These are phyloP conservation scores for Bursaphelenchus okinawaensis DNA, from an alignment of 2,888 invertebrate genomes.

Conservation along the genomic window DNA sequence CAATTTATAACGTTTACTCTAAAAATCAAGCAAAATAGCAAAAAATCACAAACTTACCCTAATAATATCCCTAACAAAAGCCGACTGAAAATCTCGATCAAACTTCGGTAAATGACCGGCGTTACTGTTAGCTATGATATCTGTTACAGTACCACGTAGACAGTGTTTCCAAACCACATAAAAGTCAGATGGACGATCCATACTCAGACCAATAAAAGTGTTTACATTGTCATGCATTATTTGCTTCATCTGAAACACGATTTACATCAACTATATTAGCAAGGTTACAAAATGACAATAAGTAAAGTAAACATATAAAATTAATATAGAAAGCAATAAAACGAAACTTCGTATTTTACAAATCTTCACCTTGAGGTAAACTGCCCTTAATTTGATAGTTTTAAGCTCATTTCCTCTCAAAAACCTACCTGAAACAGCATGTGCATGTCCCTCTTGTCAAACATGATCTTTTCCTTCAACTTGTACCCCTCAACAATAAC, in stretches of 20 bases:
- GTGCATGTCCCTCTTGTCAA: conserved; percentile 41
- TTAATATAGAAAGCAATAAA: no score
- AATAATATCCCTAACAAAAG: conserved; percentile 52
- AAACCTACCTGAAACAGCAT: conserved; percentile 36
- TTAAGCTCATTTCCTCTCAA: no score
- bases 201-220: conserved; percentile 45
- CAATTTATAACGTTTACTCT: neutral
- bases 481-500: conserved; percentile 39
- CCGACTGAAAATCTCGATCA: conserved; percentile 44
- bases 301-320: no score
- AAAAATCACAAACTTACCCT: conserved; percentile 31
- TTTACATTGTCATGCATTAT: conserved; percentile 52
- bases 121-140: conserved; percentile 29
- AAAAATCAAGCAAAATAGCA: neutral
- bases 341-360: neutral
- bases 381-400: neutral
- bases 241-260: conserved; percentile 49
- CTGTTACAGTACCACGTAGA: conserved; percentile 40
- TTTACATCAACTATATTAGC: neutral
- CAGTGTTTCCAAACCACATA: conserved; percentile 38
- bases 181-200: conserved; percentile 37
- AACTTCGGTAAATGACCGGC: conserved; percentile 12
- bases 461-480: conserved; percentile 40
- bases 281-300: neutral
- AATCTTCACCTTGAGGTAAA: neutral